Conservation (phyloP, 2,888 invertebrate genomes). For the Drosophila multiciliata region DNA sequence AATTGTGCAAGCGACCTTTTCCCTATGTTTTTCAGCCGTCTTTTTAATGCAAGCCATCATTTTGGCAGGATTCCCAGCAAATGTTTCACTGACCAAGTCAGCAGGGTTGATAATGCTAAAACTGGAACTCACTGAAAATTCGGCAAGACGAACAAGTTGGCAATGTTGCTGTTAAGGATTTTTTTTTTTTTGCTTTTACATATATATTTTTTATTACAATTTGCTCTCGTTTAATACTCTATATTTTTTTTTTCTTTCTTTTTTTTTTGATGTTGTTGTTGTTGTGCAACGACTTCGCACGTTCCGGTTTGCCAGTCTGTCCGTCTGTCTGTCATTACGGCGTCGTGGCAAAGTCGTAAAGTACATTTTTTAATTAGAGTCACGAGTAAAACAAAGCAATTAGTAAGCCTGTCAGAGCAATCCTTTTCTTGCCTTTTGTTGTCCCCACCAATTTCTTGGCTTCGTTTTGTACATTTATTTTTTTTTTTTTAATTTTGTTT, state of each 20-base stretch:
- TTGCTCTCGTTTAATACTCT: slow-evolving; percentile 2
- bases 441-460: slow-evolving; percentile 6
- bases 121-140: not conserved
- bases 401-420: slow-evolving; percentile 76
- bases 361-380: slow-evolving; percentile 80
- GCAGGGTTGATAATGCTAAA: slow-evolving; percentile 39
- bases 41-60: slow-evolving; percentile 57
- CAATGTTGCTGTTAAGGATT: slow-evolving; percentile 43
- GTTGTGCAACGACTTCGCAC: slow-evolving; percentile 16
- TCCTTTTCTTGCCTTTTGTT: slow-evolving; percentile 57
- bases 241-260: not conserved
- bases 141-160: slow-evolving; percentile 4
- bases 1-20: slow-evolving; percentile 40
- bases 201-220: slow-evolving; percentile 47
- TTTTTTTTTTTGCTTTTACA: slow-evolving; percentile 43
- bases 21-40: slow-evolving; percentile 2
- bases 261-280: slow-evolving; percentile 4
- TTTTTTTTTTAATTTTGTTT: slow-evolving; percentile 66
- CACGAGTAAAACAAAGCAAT: slow-evolving; percentile 79
- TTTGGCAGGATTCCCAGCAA: slow-evolving; percentile 42
- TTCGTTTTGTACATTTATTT: slow-evolving; percentile 38
- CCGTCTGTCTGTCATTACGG: slow-evolving; percentile 42
- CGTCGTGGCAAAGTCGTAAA: slow-evolving; percentile 69
- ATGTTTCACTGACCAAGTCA: slow-evolving; percentile 12
- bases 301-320: slow-evolving; percentile 12